These are phyloP conservation scores for Cetoscarus ocellatus DNA, from an alignment of 2,797 vertebrate genomes.

Conservation along the genomic window DNA sequence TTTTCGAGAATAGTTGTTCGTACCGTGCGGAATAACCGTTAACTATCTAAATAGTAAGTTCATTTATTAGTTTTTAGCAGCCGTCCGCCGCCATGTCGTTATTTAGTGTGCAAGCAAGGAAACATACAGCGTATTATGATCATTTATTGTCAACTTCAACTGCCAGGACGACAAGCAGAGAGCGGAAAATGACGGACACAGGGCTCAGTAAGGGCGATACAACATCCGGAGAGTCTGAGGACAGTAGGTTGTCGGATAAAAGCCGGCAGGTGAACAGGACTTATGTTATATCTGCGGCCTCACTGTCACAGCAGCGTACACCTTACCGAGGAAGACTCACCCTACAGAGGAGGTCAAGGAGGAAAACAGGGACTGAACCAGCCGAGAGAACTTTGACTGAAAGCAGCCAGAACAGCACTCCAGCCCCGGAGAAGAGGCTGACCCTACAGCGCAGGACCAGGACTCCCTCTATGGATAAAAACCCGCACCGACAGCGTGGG, in stretches of 20 bases:
- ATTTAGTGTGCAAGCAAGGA: constrained; percentile 73
- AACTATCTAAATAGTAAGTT: neutral
- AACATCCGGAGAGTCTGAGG: constrained; percentile 49
- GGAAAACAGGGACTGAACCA: constrained; percentile 69
- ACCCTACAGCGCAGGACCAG: constrained; percentile 81
- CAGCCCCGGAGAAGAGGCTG: constrained; percentile 73
- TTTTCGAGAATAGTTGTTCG: too few relatives aligned
- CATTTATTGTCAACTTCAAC: constrained; percentile 55
- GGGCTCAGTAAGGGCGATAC: constrained; percentile 8
- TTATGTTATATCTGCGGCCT: constrained; percentile 82
- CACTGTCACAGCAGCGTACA: constrained; percentile 68
- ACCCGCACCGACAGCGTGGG: constrained; percentile 24
- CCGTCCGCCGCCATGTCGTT: constrained; percentile 66
- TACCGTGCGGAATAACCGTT: neutral
- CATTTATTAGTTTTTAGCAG: constrained; percentile 11
- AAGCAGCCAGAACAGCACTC: constrained; percentile 57
- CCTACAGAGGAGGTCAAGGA: constrained; percentile 86
- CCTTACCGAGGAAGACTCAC: constrained; percentile 71
- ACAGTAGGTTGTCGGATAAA: constrained; percentile 57
- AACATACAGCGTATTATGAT: constrained; percentile 75
- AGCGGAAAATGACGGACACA: constrained; percentile 36
- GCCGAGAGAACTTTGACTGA: constrained; percentile 58
- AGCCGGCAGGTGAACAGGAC: constrained; percentile 85
- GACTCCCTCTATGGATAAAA: constrained; percentile 72
- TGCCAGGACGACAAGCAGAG: constrained; percentile 48